phyloP scores from a whole-genome alignment of 2,888 invertebrate genomes.

The Trachelus tabidus region DNA sequence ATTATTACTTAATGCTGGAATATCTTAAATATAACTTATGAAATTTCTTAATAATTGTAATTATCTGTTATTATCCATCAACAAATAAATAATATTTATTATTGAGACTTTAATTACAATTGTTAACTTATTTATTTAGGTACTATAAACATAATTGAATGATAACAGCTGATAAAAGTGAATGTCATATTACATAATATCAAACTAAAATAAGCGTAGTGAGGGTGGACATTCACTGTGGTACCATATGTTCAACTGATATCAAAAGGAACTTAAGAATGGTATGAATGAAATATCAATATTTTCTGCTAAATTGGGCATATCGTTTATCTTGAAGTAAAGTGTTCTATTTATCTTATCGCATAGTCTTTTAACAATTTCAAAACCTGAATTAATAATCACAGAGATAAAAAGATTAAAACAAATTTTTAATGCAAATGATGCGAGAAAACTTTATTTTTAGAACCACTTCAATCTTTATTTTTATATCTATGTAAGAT shows the following conservation, averaged over 20 bases:
- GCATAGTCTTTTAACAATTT: background rate
- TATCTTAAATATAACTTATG: background rate
- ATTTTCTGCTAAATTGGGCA: background rate
- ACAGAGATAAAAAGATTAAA: background rate
- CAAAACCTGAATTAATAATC: background rate
- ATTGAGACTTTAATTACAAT: no score
- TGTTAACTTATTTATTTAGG: background rate
- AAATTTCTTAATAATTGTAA: background rate
- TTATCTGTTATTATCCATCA: background rate
- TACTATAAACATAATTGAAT: slow-evolving; percentile 15
- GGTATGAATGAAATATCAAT: background rate
- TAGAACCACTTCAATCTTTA: background rate
- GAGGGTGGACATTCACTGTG: background rate
- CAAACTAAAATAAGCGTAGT: slow-evolving; percentile 31
- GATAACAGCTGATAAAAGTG: slow-evolving; percentile 6
- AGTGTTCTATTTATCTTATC: background rate
- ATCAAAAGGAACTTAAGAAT: background rate
- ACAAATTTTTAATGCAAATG: background rate
- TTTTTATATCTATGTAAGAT: background rate
- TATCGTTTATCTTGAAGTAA: background rate
- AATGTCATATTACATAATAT: slow-evolving; percentile 39
- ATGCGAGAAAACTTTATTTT: background rate
- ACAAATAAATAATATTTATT: background rate
- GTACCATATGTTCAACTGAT: background rate
- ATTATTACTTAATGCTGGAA: background rate